phyloP scores from a whole-genome alignment of 2,888 invertebrate genomes.

The Clostera curtula region DNA sequence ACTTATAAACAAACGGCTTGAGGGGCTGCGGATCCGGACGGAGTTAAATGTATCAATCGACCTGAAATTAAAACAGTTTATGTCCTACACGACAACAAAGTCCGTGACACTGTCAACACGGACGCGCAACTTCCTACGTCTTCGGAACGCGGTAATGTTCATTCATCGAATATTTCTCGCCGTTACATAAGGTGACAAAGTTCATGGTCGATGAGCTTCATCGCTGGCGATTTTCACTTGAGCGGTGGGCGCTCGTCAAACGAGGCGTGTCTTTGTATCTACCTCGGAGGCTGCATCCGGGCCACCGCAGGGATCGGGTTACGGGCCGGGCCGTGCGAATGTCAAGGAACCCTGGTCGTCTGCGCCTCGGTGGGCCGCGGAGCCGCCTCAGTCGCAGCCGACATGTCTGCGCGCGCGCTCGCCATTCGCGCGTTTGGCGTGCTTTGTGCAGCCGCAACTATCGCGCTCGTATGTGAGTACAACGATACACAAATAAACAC shows the following conservation, averaged over 20 bases:
- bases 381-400: conserved; percentile 51
- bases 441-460: conserved; percentile 20
- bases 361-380: conserved; percentile 21
- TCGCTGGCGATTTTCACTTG: conserved; percentile 46
- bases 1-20: too few relatives aligned
- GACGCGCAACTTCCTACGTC: conserved; percentile 11
- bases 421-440: conserved; percentile 22
- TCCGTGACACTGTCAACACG: conserved; percentile 3
- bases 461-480: conserved; percentile 46
- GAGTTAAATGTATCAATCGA: too few relatives aligned
- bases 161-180: conserved; percentile 37
- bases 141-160: conserved; percentile 20
- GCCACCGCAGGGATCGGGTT: conserved; percentile 59
- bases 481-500: conserved; percentile 6
- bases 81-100: neutral
- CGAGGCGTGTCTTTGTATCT: conserved; percentile 64
- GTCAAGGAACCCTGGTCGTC: conserved; percentile 64
- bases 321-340: conserved; percentile 62
- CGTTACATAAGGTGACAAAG: conserved; percentile 57
- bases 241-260: conserved; percentile 39
- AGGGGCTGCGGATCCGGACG: too few relatives aligned
- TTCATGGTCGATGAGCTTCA: conserved; percentile 50
- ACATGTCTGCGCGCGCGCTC: conserved; percentile 61
- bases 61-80: too few relatives aligned
- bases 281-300: conserved; percentile 69